phyloP scores from a whole-genome alignment of 2,797 vertebrate genomes.

The Mormyrops attenuatus region DNA sequence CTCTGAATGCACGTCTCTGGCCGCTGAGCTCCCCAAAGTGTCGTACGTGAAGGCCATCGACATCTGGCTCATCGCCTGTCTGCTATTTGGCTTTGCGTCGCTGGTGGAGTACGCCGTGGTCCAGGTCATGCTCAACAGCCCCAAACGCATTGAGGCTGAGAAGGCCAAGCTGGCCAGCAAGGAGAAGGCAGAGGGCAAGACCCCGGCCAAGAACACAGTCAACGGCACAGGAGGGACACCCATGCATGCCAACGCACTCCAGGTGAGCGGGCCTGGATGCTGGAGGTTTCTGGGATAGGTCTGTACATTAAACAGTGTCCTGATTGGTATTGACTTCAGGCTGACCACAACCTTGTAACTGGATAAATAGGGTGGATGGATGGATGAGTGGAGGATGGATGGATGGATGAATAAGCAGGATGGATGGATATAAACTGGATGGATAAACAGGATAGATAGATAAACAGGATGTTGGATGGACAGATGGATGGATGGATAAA shows the following conservation, averaged over 20 bases:
- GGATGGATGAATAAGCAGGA: not conserved
- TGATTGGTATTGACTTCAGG: not conserved
- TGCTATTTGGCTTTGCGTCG: slow-evolving; percentile 89
- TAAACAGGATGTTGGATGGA: not conserved
- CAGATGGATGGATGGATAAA: not conserved
- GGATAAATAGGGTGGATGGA: not conserved
- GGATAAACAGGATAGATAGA: not conserved
- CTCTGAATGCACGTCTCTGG: slow-evolving; percentile 86
- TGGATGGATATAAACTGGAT: not conserved
- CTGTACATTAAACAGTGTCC: not conserved
- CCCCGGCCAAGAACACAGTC: slow-evolving; percentile 74
- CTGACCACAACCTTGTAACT: not conserved
- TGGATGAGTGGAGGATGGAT: not conserved
- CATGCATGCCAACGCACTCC: slow-evolving; percentile 86
- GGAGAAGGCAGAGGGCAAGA: slow-evolving; percentile 75
- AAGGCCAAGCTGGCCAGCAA: slow-evolving; percentile 82
- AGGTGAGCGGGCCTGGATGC: slow-evolving; percentile 58
- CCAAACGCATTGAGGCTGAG: slow-evolving; percentile 83
- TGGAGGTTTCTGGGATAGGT: not conserved
- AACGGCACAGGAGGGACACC: slow-evolving; percentile 90
- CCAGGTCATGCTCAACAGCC: slow-evolving; percentile 91
- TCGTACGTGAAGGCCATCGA: slow-evolving; percentile 96
- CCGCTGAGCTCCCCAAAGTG: slow-evolving; percentile 90
- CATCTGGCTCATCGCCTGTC: slow-evolving; percentile 91
- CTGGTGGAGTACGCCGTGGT: slow-evolving; percentile 94